These are phyloP conservation scores for Tetraodon nigroviridis DNA, from an alignment of 2,113 vertebrate genomes.

Conservation along the genomic window DNA sequence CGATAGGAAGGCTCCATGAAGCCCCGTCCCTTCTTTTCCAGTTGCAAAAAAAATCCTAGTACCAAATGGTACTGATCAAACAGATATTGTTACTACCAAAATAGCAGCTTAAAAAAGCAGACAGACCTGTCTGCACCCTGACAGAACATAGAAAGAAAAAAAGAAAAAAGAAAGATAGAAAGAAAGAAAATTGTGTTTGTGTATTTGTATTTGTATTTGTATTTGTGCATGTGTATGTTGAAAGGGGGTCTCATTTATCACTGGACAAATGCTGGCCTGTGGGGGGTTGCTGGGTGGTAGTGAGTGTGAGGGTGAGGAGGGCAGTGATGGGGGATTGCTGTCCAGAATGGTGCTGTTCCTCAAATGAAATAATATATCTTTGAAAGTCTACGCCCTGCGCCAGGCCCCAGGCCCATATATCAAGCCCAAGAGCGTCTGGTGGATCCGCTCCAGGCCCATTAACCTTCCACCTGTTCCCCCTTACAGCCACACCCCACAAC, in stretches of 20 bases:
- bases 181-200: slow-evolving; percentile 4
- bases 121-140: slow-evolving; percentile 64
- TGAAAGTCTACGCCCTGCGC: slow-evolving; percentile 97
- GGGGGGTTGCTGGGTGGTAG: slow-evolving; percentile 54
- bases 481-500: slow-evolving; percentile 71
- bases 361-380: slow-evolving; percentile 99
- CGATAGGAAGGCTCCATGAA: slow-evolving; percentile 80
- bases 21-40: slow-evolving; percentile 8
- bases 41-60: slow-evolving; percentile 41
- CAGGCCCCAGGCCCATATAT: slow-evolving; percentile 94
- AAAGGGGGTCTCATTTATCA: slow-evolving; percentile 94
- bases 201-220: slow-evolving; percentile 52
- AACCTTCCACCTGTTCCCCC: slow-evolving; percentile 98
- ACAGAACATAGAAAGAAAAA: slow-evolving; percentile 1
- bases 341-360: slow-evolving; percentile 91
- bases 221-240: slow-evolving; percentile 25
- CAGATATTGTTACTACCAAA: slow-evolving; percentile 81
- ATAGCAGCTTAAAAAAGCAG: slow-evolving; percentile 79
- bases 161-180: slow-evolving; percentile 8
- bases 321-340: slow-evolving; percentile 51
- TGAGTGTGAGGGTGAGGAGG: slow-evolving; percentile 52
- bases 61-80: slow-evolving; percentile 72
- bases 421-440: slow-evolving; percentile 93
- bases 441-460: slow-evolving; percentile 98
- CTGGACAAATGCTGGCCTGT: slow-evolving; percentile 85